A percentile compares a stretch with the other conserved stretches of the same genome.
phyloP scores from a whole-genome alignment of 2,888 invertebrate genomes.

The Frankliniella fusca region DNA sequence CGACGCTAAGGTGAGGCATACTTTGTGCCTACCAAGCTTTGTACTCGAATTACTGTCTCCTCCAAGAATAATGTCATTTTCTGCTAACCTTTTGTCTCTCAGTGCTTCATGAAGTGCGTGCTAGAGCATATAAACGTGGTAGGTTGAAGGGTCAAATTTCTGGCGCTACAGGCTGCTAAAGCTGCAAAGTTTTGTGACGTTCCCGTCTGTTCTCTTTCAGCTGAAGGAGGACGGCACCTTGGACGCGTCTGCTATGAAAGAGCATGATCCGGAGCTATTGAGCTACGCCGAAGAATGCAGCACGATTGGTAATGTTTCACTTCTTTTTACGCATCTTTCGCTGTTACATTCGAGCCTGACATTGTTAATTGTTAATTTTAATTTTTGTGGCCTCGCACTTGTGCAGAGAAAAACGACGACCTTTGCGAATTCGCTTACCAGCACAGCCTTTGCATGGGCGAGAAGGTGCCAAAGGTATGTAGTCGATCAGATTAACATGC shows the following conservation, averaged over 20 bases:
- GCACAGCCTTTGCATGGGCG: no score
- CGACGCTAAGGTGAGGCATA: not conserved
- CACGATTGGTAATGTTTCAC: not conserved
- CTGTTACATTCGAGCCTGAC: no score
- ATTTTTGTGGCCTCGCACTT: no score
- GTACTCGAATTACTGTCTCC: not conserved
- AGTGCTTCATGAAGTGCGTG: slow-evolving; percentile 18
- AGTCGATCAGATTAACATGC: no score
- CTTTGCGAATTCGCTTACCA: no score
- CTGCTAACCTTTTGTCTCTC: not conserved
- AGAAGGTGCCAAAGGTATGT: no score
- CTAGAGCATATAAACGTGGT: not conserved
- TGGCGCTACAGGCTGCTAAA: not conserved
- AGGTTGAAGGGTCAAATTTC: not conserved
- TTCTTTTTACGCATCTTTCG: no score
- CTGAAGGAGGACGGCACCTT: not conserved
- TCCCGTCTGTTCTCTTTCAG: not conserved
- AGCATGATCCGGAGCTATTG: not conserved
- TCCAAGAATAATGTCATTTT: not conserved
- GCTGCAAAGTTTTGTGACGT: not conserved
- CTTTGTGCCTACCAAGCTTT: no score
- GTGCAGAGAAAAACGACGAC: no score
- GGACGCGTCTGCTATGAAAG: not conserved
- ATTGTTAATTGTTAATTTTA: no score
- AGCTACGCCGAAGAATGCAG: not conserved